phyloP scores from a whole-genome alignment of 2,888 invertebrate genomes.

The Therioaphis trifolii region DNA sequence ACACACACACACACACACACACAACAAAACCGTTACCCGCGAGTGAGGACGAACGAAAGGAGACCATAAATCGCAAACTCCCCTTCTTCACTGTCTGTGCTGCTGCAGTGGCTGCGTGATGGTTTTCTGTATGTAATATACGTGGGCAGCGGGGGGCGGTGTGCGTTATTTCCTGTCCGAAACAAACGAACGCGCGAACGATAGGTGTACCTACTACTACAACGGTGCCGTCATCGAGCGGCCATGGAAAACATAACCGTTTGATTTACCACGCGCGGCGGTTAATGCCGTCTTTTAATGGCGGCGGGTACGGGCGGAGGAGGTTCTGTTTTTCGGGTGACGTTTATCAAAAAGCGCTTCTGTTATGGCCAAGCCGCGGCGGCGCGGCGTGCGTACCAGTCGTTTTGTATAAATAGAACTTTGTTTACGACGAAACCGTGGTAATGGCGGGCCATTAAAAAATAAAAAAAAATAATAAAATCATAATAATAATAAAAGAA shows the following conservation, averaged over 20 bases:
- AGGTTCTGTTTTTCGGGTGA: not conserved
- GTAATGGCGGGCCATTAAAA: not conserved
- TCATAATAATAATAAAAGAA: not conserved
- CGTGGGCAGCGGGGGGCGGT: not conserved
- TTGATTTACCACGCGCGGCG: slow-evolving; percentile 19
- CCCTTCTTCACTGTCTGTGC: not conserved
- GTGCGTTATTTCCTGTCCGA: slow-evolving; percentile 52
- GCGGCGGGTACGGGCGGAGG: not conserved
- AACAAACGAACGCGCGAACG: slow-evolving; percentile 16
- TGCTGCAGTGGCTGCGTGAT: not conserved
- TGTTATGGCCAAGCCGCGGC: too few relatives aligned
- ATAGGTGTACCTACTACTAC: not conserved
- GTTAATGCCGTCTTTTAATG: not conserved
- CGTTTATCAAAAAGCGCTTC: slow-evolving; percentile 4
- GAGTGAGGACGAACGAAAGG: not conserved
- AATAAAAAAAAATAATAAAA: too few relatives aligned
- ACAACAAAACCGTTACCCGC: too few relatives aligned
- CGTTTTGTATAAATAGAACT: slow-evolving; percentile 35
- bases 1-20: too few relatives aligned
- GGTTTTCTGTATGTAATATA: not conserved
- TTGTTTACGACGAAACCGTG: not conserved
- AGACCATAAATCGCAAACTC: slow-evolving; percentile 33
- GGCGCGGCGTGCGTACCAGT: not conserved
- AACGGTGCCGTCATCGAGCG: not conserved
- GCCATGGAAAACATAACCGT: not conserved